phyloP scores from a whole-genome alignment of 2,888 invertebrate species.

The Drosophila pegasa region DNA sequence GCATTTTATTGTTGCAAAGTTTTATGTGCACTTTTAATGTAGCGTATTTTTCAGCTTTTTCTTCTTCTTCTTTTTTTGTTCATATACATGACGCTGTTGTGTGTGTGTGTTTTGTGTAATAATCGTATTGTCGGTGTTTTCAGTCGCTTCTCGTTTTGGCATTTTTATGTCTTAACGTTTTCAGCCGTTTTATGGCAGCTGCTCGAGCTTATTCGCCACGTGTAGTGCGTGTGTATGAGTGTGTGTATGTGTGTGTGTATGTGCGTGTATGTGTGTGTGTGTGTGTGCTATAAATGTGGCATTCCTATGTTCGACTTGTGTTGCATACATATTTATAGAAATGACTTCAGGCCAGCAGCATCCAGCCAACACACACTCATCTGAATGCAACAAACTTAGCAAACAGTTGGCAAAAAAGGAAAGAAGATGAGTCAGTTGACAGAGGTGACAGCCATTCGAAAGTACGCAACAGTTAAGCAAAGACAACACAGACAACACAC shows the following conservation, averaged over 20 bases:
- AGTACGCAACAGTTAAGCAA: conserved; percentile 4
- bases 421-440: neutral
- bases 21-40: conserved; percentile 65
- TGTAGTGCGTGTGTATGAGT: conserved; percentile 13
- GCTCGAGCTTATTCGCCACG: conserved; percentile 45
- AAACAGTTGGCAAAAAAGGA: conserved; percentile 2
- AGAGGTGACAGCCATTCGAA: neutral
- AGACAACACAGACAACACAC: neutral
- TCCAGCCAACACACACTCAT: neutral
- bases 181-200: conserved; percentile 52
- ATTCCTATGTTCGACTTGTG: conserved; percentile 39
- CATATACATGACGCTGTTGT: neutral
- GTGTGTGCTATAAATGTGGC: conserved; percentile 49
- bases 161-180: conserved; percentile 49
- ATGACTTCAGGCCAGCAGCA: conserved; percentile 56
- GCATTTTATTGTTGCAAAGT: conserved; percentile 56
- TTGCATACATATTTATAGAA: conserved; percentile 61
- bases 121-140: conserved; percentile 41
- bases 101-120: conserved; percentile 44
- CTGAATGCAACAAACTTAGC: conserved; percentile 7
- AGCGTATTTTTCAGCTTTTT: conserved; percentile 12
- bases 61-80: neutral
- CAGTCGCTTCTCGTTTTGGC: conserved; percentile 37
- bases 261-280: conserved; percentile 8
- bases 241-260: conserved; percentile 6